These are phyloP conservation scores for Tromatobia lineatoria DNA, from an alignment of 2,888 invertebrate genomes.

Conservation along the genomic window DNA sequence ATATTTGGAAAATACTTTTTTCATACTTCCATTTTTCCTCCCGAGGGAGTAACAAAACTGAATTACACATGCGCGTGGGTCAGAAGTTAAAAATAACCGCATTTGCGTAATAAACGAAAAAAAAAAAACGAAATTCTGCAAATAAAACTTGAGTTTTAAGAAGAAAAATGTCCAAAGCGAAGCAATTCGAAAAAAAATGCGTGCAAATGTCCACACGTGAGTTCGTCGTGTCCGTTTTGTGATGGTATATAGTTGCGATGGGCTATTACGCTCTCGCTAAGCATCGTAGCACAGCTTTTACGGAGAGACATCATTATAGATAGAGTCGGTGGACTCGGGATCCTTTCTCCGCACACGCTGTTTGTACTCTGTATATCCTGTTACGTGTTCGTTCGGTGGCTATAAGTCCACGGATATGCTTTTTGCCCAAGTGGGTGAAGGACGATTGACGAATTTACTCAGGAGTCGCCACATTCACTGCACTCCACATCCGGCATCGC, in stretches of 20 bases:
- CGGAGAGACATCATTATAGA: slow-evolving; percentile 48
- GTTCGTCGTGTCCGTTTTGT: slow-evolving; percentile 16
- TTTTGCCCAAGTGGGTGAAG: slow-evolving; percentile 80
- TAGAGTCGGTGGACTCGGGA: slow-evolving; percentile 47
- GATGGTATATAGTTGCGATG: slow-evolving; percentile 41
- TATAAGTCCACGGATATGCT: slow-evolving; percentile 73
- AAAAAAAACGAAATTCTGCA: too few relatives aligned
- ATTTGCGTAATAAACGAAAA: too few relatives aligned
- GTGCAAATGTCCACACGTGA: slow-evolving; percentile 1
- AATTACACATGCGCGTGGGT: too few relatives aligned
- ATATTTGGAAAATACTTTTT: too few relatives aligned
- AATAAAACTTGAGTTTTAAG: neutral
- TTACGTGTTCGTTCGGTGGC: slow-evolving; percentile 72
- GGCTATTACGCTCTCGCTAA: slow-evolving; percentile 59
- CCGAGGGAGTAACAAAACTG: too few relatives aligned
- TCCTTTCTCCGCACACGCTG: slow-evolving; percentile 71
- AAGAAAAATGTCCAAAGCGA: neutral
- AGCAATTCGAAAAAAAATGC: slow-evolving; percentile 5
- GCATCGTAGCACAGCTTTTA: slow-evolving; percentile 26
- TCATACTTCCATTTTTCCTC: too few relatives aligned
- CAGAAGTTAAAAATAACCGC: too few relatives aligned
- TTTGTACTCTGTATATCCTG: slow-evolving; percentile 70
- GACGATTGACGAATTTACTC: slow-evolving; percentile 72
- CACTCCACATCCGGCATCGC: slow-evolving; percentile 2
- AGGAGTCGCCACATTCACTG: slow-evolving; percentile 14